Base-by-base conservation (phyloP, 2,888 invertebrate genomes). In the Ennomos erosarius region DNA sequence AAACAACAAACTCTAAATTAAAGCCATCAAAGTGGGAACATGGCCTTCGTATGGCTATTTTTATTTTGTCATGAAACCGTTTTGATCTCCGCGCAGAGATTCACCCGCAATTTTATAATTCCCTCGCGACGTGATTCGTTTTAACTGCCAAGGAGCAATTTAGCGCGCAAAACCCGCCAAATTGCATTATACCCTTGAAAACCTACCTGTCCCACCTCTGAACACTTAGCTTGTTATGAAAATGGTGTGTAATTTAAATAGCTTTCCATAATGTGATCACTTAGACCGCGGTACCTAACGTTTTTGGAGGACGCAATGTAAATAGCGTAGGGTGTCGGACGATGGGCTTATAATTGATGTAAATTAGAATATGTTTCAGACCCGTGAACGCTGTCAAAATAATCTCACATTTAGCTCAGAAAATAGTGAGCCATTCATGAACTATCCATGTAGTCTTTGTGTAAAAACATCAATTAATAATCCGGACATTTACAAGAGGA, bases 81-180 rank as follows among this genome's bases (percentile, higher is more conserved):
- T 86, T 83, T 77, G 79, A 82, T 83, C 79, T 44, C 72, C 70
- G 69, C 67, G 70, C 68, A 66, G 78, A 77, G 81, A 78, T 85
- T 82, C 79, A 69, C 75, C 82, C 79, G 70, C 81, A 83, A 85
- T 84, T 87, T 86, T 82, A 82, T 85, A 85, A 87, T 84, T 81
- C 82, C 76, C 65, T 56, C 53, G 80, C 75, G 81, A 79, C 82
- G 81, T 86, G 82, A 86, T 87, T 82, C 82, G 82, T 81, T 85
- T 84, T 82, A 82, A 83, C 77, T 81, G 79, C 72, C 77, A 81
- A 82, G 81, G 74, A 84, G 81, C 82, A 85, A 84, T 87, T 87
- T 84, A 75, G 76, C 63, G 68, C 69, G 76, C 67, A 75, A 78
- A 79, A 76, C 78, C 74, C 70, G 68, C 71, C 70, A 81, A 84